Evolutionary conservation across 2,113 vertebrate genomes (phyloP).

Genomic region (Bothrops jararaca): DNA sequence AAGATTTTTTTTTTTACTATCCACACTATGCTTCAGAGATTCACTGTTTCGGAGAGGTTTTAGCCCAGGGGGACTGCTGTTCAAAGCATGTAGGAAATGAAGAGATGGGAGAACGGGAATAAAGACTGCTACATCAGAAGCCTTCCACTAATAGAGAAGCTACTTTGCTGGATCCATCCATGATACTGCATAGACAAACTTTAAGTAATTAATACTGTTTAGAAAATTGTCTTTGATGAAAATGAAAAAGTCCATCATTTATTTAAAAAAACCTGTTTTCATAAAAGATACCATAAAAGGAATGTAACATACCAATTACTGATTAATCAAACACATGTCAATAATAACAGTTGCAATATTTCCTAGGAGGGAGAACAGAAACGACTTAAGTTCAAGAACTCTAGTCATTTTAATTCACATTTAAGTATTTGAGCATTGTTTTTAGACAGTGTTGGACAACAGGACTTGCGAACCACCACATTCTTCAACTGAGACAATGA

Average conservation of each 20-base stretch:
- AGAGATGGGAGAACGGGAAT: neutral
- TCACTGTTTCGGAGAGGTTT: neutral
- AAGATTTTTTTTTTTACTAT: neutral
- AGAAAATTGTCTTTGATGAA: slow-evolving; percentile 25
- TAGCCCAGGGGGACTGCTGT: neutral
- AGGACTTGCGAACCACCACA: neutral
- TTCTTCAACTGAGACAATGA: slow-evolving; percentile 11
- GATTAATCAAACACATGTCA: slow-evolving; percentile 44
- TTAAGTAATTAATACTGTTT: slow-evolving; percentile 16
- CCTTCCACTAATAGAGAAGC: neutral
- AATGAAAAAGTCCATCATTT: slow-evolving; percentile 26
- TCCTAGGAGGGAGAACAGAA: slow-evolving; percentile 51
- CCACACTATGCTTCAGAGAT: neutral
- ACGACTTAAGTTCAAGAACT: slow-evolving; percentile 49
- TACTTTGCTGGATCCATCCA: neutral
- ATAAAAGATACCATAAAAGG: slow-evolving; percentile 30
- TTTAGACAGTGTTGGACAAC: slow-evolving; percentile 7
- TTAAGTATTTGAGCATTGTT: neutral
- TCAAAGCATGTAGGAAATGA: neutral
- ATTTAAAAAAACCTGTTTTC: neutral
- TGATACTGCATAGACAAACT: slow-evolving; percentile 4
- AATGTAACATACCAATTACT: neutral
- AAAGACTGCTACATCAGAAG: neutral
- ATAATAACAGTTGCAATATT: slow-evolving; percentile 53
- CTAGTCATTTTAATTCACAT: slow-evolving; percentile 8